Percentiles rank a stretch among this genome's conserved stretches.
phyloP scores from a whole-genome alignment of 2,888 invertebrate species.

The Synergus gifuensis region DNA sequence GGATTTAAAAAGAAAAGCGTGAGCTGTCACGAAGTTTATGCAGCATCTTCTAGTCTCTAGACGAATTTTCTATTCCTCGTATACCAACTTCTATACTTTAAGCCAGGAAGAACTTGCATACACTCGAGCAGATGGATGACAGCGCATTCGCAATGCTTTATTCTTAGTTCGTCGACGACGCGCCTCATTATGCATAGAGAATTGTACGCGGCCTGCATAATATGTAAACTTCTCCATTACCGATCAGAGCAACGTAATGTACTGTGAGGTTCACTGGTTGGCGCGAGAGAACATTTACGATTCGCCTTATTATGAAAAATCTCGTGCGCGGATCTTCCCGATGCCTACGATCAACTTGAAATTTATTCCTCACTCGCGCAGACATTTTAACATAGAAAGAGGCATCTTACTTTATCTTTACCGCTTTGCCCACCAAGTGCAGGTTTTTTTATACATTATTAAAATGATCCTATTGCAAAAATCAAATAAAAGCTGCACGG shows the following conservation, averaged over 20 bases:
- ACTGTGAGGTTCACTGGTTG: slow-evolving; percentile 56
- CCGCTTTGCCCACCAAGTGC: slow-evolving; percentile 16
- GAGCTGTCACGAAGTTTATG: slow-evolving; percentile 29
- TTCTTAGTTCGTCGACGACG: slow-evolving; percentile 73
- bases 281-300: slow-evolving; percentile 55
- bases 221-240: slow-evolving; percentile 76
- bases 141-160: slow-evolving; percentile 67
- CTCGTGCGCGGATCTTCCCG: slow-evolving; percentile 13
- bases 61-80: slow-evolving; percentile 8
- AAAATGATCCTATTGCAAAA: slow-evolving; percentile 10
- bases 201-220: slow-evolving; percentile 77
- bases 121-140: slow-evolving; percentile 55
- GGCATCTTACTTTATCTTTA: slow-evolving; percentile 23
- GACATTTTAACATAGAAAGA: slow-evolving; percentile 39
- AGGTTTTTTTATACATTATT: slow-evolving; percentile 29
- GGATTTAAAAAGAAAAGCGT: slow-evolving; percentile 27
- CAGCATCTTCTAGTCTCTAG: slow-evolving; percentile 22
- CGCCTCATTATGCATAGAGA: slow-evolving; percentile 76
- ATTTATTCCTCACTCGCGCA: slow-evolving; percentile 38
- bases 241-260: slow-evolving; percentile 64
- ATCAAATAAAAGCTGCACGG: not conserved
- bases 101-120: slow-evolving; percentile 49
- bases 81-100: slow-evolving; percentile 41
- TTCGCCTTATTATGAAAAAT: slow-evolving; percentile 44
- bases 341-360: slow-evolving; percentile 33